phyloP scores from a whole-genome alignment of 2,797 vertebrate genomes.

The Ptychadena robeensis region DNA sequence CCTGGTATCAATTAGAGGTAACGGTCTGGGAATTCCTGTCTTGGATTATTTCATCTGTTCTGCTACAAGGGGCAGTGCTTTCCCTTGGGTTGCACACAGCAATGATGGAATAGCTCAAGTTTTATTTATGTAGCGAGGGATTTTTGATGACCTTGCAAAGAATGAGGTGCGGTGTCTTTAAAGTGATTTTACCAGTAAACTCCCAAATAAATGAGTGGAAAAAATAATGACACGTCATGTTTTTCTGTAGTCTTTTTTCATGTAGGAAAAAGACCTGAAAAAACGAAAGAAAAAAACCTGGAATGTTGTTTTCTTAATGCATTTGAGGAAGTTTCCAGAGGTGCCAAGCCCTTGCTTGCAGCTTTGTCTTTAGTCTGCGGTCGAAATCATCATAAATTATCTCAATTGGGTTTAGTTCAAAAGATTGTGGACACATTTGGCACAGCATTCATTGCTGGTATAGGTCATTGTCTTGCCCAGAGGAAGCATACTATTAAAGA shows the following conservation, averaged over 20 bases:
- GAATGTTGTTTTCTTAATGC: too few species aligned
- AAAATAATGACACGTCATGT: conserved; percentile 45
- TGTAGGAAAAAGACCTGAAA: not conserved
- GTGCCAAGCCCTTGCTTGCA: too few species aligned
- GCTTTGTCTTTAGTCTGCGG: too few species aligned
- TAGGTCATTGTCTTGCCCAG: too few species aligned
- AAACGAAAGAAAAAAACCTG: too few species aligned
- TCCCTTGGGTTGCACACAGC: conserved; percentile 44
- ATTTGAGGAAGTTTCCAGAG: too few species aligned
- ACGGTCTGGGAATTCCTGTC: conserved; percentile 50
- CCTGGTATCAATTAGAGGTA: conserved; percentile 29
- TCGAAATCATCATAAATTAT: too few species aligned
- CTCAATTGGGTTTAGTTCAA: too few species aligned
- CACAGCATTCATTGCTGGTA: too few species aligned
- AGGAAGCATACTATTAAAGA: too few species aligned
- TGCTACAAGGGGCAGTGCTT: conserved; percentile 25
- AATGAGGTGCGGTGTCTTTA: conserved; percentile 55
- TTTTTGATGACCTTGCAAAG: conserved; percentile 58
- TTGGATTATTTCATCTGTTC: conserved; percentile 37
- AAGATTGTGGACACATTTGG: too few species aligned
- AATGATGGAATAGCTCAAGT: conserved; percentile 51
- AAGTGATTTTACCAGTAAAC: conserved; percentile 34
- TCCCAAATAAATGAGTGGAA: conserved; percentile 37
- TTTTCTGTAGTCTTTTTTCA: conserved; percentile 32
- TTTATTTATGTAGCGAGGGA: conserved; percentile 52